A percentile compares a stretch with the other conserved stretches of the same genome.
Evolutionary conservation across 1,140 invertebrate genomes (phyloP).

Genomic region (Nilaparvata lugens): DNA sequence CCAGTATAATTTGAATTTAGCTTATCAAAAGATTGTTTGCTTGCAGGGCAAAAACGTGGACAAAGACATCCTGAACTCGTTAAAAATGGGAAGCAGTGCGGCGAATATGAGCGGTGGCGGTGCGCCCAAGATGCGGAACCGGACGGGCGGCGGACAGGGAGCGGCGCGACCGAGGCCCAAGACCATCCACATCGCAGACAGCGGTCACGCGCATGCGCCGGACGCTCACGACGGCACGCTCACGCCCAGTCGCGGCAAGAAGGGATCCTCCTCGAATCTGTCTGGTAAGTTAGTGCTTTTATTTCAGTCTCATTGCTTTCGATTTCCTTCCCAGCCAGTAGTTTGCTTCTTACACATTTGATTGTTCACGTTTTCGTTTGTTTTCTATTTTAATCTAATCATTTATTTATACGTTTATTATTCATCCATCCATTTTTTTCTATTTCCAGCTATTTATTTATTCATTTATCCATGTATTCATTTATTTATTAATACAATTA

Average conservation of each 20-base stretch:
- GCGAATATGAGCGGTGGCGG: not conserved
- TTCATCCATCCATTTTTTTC: too few relatives aligned
- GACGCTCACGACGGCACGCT: slow-evolving; percentile 64
- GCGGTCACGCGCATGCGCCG: slow-evolving; percentile 39
- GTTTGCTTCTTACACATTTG: not conserved
- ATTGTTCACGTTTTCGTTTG: not conserved
- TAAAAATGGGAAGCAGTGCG: slow-evolving; percentile 35
- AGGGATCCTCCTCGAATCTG: slow-evolving; percentile 71
- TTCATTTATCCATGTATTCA: too few relatives aligned
- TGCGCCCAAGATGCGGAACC: slow-evolving; percentile 45
- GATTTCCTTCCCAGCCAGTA: not conserved
- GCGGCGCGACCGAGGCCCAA: slow-evolving; percentile 59
- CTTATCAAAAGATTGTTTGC: too few relatives aligned
- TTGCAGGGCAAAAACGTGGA: slow-evolving; percentile 63
- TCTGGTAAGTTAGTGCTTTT: slow-evolving; percentile 43
- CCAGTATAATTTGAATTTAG: too few relatives aligned
- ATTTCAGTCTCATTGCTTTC: not conserved
- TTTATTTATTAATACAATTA: too few relatives aligned
- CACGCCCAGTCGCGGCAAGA: slow-evolving; percentile 61
- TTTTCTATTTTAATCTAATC: slow-evolving; percentile 2
- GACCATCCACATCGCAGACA: slow-evolving; percentile 80
- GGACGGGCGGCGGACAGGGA: slow-evolving; percentile 36
- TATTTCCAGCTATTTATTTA: too few relatives aligned
- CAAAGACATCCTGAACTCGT: slow-evolving; percentile 56
- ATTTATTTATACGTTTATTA: too few relatives aligned